phyloP scores from a whole-genome alignment of 2,888 invertebrate species.

The Drosophila demipolita region DNA sequence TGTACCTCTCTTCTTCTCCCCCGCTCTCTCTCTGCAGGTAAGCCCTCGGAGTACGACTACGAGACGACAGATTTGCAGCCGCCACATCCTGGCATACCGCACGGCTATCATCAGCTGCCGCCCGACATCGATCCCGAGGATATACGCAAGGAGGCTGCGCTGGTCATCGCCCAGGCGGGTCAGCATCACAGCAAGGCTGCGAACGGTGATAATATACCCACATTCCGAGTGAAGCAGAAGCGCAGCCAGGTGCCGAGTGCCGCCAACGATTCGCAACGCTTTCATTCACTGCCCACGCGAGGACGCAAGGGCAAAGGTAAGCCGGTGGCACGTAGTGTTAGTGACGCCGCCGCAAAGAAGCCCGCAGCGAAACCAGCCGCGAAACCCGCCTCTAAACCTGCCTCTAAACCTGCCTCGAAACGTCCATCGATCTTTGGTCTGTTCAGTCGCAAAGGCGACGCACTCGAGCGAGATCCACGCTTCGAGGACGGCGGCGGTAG shows the following conservation, averaged over 20 bases:
- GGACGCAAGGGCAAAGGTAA: constrained; percentile 86
- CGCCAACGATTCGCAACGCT: constrained; percentile 85
- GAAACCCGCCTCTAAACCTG: constrained; percentile 85
- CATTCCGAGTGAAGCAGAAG: constrained; percentile 78
- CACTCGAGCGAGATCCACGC: constrained; percentile 83
- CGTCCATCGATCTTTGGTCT: constrained; percentile 89
- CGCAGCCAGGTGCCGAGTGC: constrained; percentile 32
- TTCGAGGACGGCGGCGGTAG: constrained; percentile 86
- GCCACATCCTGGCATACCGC: constrained; percentile 63
- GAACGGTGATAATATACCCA: constrained; percentile 82
- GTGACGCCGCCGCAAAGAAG: constrained; percentile 86
- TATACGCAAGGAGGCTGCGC: constrained; percentile 91
- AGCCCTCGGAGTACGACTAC: constrained; percentile 79
- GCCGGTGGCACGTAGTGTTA: constrained; percentile 87
- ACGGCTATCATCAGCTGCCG: constrained; percentile 87
- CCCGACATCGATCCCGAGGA: constrained; percentile 90
- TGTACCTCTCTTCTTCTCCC: not conserved
- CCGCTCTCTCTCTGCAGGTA: constrained; percentile 61
- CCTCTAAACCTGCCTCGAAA: constrained; percentile 86
- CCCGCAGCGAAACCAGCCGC: constrained; percentile 69
- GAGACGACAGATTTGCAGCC: constrained; percentile 82
- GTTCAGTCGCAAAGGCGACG: constrained; percentile 87
- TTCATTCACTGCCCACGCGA: constrained; percentile 89
- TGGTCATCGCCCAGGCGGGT: constrained; percentile 90
- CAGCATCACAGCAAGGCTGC: constrained; percentile 89